Base-by-base conservation (phyloP, 1,140 invertebrate species). In the Drosophila teissieri region DNA sequence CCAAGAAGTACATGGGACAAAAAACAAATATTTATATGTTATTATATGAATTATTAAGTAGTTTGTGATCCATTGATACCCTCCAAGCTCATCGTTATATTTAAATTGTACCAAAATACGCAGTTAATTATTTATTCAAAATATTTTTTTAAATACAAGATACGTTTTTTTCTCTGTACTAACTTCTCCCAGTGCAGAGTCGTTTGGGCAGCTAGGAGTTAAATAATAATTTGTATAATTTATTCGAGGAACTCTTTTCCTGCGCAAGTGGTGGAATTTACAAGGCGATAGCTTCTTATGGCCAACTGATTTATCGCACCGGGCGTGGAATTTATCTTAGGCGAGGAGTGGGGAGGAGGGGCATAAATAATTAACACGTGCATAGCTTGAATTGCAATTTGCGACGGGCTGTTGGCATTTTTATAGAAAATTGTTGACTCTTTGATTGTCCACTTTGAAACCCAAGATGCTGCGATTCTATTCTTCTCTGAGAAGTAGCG, bases 161-260 rank as follows among this genome's bases (percentile, higher is more conserved):
- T 31, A 31, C 7, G 1, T 8, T 31, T 27, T 8, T 8, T 31
- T 31, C 27, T 31, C 27, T 31, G 27, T 8, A 31, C 27, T 31
- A 7, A 31, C 7, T 8, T 39, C 52, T 40, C 60, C 19, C 53
- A 69, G 45, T 15, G 31, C 22, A 39, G 7, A 34, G 49, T 37
- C 57, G 42, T 19, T 40, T 27, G 52, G 37, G 17, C 69, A 49
- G 36, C 72, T 39, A 48, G 56, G 15, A 68, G 45, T 81, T 78
- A 80, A 84, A 84, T 89, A 89, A 89, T 89, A 89, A 89, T 89
- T 89, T 89, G 80, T 89, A 84, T 89, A 89, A 89, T 89, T 89
- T 89, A 89, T 76, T 45, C 67, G 27, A 55, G 63, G 79, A 83
- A 73, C 58, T 79, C 40, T 55, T 70, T 64, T 48, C 37, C 24